phyloP scores from a whole-genome alignment of 2,888 invertebrate genomes.

The Pimpla rufipes region DNA sequence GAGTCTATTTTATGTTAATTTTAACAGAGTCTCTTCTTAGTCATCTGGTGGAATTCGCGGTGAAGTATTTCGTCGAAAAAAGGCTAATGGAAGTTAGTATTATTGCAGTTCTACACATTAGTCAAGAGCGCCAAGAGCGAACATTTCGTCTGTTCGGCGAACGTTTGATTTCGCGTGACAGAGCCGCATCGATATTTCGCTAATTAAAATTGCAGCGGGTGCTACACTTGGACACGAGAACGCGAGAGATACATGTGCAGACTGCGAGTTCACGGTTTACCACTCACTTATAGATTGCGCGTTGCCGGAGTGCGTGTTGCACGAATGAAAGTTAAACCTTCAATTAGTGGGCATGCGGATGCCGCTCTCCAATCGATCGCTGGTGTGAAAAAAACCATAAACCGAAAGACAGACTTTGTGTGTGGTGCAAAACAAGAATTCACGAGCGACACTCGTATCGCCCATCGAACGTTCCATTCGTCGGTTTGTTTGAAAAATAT shows the following conservation, averaged over 20 bases:
- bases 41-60: no score
- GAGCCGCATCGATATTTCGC: not conserved
- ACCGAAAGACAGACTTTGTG: not conserved
- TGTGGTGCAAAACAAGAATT: not conserved
- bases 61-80: no score
- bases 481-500: no score
- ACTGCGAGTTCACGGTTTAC: not conserved
- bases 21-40: no score
- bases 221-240: not conserved
- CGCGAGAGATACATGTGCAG: not conserved
- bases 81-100: not conserved
- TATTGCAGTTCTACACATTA: not conserved
- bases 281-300: not conserved
- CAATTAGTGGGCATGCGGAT: slow-evolving; percentile 1
- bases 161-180: not conserved
- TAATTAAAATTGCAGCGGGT: slow-evolving; percentile 27
- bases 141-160: not conserved
- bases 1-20: no score
- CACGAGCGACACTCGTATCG: no score
- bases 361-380: not conserved
- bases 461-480: no score
- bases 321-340: slow-evolving; percentile 11
- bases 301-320: slow-evolving; percentile 10
- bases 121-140: not conserved
- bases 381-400: not conserved